phyloP scores from a whole-genome alignment of 2,797 vertebrate genomes.

The Coluber constrictor region DNA sequence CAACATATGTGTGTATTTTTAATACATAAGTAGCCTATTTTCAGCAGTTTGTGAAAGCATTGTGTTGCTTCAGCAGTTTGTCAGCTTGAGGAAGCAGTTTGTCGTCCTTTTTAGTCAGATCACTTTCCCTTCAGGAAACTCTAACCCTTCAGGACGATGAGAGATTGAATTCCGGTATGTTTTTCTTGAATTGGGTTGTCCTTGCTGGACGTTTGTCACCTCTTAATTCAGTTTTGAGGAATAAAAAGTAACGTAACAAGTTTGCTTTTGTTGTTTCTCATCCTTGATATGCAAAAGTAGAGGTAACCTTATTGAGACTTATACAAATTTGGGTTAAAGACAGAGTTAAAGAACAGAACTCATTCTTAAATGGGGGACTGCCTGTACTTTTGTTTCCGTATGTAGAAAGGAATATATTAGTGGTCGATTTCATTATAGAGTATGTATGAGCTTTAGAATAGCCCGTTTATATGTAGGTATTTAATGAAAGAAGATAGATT shows the following conservation, averaged over 20 bases:
- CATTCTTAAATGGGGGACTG: neutral
- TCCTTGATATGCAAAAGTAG: neutral
- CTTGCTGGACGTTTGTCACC: neutral
- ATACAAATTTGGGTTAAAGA: neutral
- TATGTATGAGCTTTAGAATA: neutral
- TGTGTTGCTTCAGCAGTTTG: neutral
- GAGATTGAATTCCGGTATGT: neutral
- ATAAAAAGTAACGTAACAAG: neutral
- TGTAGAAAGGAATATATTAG: neutral
- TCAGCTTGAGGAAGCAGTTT: neutral
- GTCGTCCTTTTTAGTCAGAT: neutral
- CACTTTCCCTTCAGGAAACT: neutral
- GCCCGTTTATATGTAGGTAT: neutral
- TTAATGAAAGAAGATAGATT: neutral
- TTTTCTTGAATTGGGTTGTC: neutral
- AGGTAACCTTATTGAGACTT: neutral
- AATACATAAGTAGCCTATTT: neutral
- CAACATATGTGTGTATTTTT: neutral
- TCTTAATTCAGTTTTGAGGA: neutral
- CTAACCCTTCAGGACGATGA: neutral
- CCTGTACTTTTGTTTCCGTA: neutral
- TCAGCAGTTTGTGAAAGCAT: neutral
- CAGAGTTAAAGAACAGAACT: neutral
- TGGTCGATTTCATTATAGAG: neutral
- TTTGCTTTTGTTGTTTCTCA: neutral